These are phyloP conservation scores for Sphenopsis melanotis DNA, from an alignment of 2,797 vertebrate genomes.

Conservation along the genomic window DNA sequence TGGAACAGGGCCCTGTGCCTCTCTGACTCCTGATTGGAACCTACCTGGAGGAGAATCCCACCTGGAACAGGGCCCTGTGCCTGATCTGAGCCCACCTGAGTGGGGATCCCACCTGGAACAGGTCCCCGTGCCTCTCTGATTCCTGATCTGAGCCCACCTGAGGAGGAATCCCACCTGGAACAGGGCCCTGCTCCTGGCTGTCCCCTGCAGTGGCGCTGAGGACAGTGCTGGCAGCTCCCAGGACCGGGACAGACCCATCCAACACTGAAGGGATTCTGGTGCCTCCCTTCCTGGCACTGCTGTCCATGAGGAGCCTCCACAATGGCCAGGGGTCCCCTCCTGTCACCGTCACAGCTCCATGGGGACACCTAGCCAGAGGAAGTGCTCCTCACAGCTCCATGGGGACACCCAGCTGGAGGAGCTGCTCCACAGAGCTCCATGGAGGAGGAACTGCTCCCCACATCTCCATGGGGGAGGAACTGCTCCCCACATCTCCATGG, in stretches of 20 bases:
- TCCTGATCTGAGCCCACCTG: too few relatives aligned
- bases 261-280: not conserved
- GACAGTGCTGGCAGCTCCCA: not conserved
- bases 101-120: too few relatives aligned
- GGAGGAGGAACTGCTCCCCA: too few relatives aligned
- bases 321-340: not conserved
- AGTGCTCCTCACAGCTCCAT: not conserved
- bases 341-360: fast-evolving
- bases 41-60: fast-evolving
- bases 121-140: too few relatives aligned
- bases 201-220: not conserved
- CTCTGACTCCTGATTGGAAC: not conserved
- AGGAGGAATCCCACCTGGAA: not conserved
- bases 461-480: too few relatives aligned
- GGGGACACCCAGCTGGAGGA: not conserved
- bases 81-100: too few relatives aligned
- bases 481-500: too few relatives aligned
- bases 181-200: not conserved
- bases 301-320: fast-evolving
- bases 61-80: not conserved
- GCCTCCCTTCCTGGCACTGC: not conserved
- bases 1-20: not conserved
- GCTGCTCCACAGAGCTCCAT: fast-evolving
- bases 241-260: not conserved
- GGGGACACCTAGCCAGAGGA: not conserved